These are phyloP conservation scores for Cassiopea andromeda DNA, from an alignment of 30 jellyfish, hydroid and myxozoan species.

Conservation along the genomic window DNA sequence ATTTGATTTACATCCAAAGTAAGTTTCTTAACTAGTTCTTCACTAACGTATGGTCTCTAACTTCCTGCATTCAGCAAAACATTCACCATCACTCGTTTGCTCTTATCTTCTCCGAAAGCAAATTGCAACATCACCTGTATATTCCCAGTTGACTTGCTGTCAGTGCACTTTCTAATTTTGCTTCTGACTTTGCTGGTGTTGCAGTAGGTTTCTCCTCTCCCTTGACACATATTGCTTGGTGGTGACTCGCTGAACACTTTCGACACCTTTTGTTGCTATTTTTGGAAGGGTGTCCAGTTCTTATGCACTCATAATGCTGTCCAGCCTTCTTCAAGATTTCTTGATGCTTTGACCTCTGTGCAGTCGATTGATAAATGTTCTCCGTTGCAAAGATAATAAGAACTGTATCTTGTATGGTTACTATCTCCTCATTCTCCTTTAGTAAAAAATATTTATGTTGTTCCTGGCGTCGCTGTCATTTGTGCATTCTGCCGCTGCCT, in stretches of 20 bases:
- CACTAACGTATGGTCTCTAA: conserved; percentile 46
- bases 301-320: conserved; percentile 40
- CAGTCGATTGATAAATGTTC: conserved; percentile 45
- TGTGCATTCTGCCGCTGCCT: background rate
- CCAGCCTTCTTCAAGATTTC: conserved; percentile 34
- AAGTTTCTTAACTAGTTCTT: conserved; percentile 31
- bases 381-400: conserved; percentile 42
- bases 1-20: background rate
- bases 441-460: conserved; percentile 22
- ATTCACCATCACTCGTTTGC: background rate
- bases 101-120: conserved; percentile 28
- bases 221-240: conserved; percentile 25
- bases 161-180: background rate
- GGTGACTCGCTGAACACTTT: conserved; percentile 20
- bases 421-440: background rate
- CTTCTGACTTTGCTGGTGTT: background rate
- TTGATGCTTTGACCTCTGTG: conserved; percentile 16
- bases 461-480: conserved; percentile 11
- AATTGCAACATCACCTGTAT: conserved; percentile 4
- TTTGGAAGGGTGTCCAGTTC: conserved; percentile 40
- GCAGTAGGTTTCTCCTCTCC: background rate
- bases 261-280: conserved; percentile 19
- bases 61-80: conserved; percentile 41
- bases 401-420: background rate
- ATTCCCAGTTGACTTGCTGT: background rate